A percentile compares a stretch with the other conserved stretches of the same genome.
Evolutionary conservation across 2,797 vertebrate species (phyloP).

Genomic region (Liasis olivaceus): DNA sequence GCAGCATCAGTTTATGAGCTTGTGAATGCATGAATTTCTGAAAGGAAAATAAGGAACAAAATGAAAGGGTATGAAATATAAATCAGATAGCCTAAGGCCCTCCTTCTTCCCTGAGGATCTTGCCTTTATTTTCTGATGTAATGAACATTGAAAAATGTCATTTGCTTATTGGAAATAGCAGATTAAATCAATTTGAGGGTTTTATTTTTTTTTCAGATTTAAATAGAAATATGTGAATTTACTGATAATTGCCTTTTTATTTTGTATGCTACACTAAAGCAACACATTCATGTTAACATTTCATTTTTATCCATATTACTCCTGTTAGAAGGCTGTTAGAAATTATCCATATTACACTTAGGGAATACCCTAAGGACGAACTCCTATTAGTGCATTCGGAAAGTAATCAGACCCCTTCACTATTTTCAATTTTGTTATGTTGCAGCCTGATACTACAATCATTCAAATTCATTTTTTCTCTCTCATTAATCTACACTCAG

Average conservation of each 20-base stretch:
- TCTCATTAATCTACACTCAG: too few relatives aligned
- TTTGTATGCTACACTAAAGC: conserved; percentile 44
- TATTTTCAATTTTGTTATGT: too few relatives aligned
- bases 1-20: conserved; percentile 43
- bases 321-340: too few relatives aligned
- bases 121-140: conserved; percentile 62
- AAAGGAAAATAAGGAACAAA: conserved; percentile 39
- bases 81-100: conserved; percentile 62
- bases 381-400: neutral
- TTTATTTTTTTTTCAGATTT: conserved; percentile 61
- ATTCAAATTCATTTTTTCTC: too few relatives aligned
- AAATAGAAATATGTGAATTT: conserved; percentile 51
- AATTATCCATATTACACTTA: too few relatives aligned
- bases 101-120: conserved; percentile 52
- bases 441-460: too few relatives aligned
- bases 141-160: conserved; percentile 57
- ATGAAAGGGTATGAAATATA: conserved; percentile 60
- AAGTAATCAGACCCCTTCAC: too few relatives aligned
- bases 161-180: conserved; percentile 49
- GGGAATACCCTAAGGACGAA: conserved; percentile 31
- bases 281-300: conserved; percentile 21
- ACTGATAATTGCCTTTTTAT: conserved; percentile 61
- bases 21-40: conserved; percentile 58
- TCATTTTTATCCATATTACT: conserved; percentile 38
- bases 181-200: conserved; percentile 56